Evolutionary conservation across 1,140 invertebrate species (phyloP), one percentile per base, ranked within the genome.

Genomic region (Drosophila prosaltans): DNA sequence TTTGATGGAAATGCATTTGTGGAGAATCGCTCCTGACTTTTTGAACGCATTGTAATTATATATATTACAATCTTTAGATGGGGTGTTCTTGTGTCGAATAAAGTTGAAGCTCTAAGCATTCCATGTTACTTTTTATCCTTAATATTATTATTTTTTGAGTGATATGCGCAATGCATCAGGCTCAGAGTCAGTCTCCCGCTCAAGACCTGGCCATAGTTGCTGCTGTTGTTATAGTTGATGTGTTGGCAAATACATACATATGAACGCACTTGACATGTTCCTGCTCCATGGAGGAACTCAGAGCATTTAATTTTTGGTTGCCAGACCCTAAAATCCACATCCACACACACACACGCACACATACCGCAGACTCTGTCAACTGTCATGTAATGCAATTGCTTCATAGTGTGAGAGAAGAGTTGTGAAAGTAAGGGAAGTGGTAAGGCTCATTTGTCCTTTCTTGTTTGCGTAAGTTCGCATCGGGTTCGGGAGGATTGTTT

Each of bases 101-200:
- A 51, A 26, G n/a, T 10, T 51, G 2, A 26, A 1, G 21, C 8
- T 26, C 45, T 51, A 21, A 26, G 26, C 74, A 78, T 78, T 80
- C 61, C 67, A 74, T 55, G 28, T 63, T 69, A 30, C 39, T 40
- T 60, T 69, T 54, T 55, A n/a, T 36, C 58, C 61, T 39, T 60
- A 39, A 26, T 61, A 69, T 77, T 77, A 77, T 70, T 76, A 51
- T 51, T 51, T 51, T 86, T 86, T 76, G 83, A 86, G 83, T 86
- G 82, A 86, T 86, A 88, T 88, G 61, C 66, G 83, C 75, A 82
- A 86, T 86, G 83, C 83, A 86, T 86, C 82, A 86, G 79, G 69
- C 80, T 82, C 78, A 85, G 78, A 72, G 51, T 36, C 74, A 77
- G 66, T 39, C 69, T 74, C 67, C 62, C 68, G 59, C 55, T 62